Percentiles rank a stretch among this genome's conserved stretches.
phyloP scores from a whole-genome alignment of 2,888 invertebrate genomes.

The Holacanthella duospinosa region DNA sequence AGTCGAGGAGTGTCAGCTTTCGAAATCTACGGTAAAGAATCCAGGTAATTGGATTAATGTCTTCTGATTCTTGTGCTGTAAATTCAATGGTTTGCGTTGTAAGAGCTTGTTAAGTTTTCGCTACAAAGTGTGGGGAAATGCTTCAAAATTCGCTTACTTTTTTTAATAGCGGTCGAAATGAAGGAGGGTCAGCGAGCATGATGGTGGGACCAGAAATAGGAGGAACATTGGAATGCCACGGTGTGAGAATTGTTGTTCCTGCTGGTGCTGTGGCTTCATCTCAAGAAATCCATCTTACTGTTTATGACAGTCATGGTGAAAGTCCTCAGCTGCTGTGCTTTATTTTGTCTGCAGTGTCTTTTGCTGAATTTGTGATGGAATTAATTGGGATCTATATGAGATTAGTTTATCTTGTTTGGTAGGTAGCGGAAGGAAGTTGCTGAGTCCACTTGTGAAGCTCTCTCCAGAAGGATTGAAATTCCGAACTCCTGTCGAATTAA shows the following conservation, averaged over 20 bases:
- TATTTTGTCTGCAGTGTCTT: background rate
- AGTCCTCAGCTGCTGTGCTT: background rate
- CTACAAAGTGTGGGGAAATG: too few relatives aligned
- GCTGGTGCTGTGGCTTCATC: background rate
- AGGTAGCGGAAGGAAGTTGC: background rate
- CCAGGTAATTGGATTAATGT: background rate
- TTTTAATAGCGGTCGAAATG: background rate
- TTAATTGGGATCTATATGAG: too few relatives aligned
- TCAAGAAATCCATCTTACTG: background rate
- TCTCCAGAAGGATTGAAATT: slow-evolving; percentile 7
- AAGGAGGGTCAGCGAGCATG: background rate
- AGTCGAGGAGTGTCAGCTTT: slow-evolving; percentile 5
- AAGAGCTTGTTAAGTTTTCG: too few relatives aligned
- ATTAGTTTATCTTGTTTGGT: too few relatives aligned
- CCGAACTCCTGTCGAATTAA: background rate
- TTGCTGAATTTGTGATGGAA: too few relatives aligned
- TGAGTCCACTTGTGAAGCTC: background rate
- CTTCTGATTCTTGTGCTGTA: background rate
- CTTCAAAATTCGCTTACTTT: background rate
- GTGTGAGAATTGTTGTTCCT: background rate
- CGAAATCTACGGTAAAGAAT: slow-evolving; percentile 2
- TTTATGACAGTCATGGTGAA: background rate
- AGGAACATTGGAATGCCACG: background rate
- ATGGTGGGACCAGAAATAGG: background rate
- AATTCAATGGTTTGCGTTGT: too few relatives aligned